Conservation (phyloP, 2,113 vertebrate genomes). For the Erythrocercus mccallii region DNA sequence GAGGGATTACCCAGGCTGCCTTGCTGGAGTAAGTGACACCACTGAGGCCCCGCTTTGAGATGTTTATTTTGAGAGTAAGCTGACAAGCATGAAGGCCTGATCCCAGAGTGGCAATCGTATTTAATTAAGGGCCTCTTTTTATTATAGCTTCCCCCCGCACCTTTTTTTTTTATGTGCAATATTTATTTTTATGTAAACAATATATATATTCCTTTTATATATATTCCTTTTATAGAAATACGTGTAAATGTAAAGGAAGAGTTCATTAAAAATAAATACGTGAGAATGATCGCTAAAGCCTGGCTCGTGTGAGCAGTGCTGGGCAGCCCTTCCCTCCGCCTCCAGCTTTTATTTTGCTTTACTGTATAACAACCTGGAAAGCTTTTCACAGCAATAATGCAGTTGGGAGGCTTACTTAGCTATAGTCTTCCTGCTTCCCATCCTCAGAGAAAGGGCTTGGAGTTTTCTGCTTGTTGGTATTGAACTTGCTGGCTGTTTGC, state of each 20-base stretch:
- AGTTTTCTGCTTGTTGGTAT: not conserved
- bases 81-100: conserved; percentile 95
- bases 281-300: conserved; percentile 14
- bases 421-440: not conserved
- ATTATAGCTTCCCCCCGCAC: conserved; percentile 26
- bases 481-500: not conserved
- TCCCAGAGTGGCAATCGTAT: conserved; percentile 87
- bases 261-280: not conserved
- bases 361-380: not conserved
- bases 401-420: not conserved
- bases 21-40: conserved; percentile 87
- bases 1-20: conserved; percentile 92
- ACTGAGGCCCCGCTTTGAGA: conserved; percentile 84
- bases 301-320: not conserved
- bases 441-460: not conserved
- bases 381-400: not conserved
- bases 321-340: not conserved
- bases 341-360: not conserved
- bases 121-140: conserved; percentile 91
- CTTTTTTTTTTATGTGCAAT: not conserved
- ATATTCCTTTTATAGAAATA: not conserved
- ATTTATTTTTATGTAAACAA: no score
- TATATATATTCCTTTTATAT: no score
- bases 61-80: conserved; percentile 95
- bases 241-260: not conserved